Evolutionary conservation across 2,797 vertebrate genomes (phyloP).

Genomic region (Sebastes ruberrimus): DNA sequence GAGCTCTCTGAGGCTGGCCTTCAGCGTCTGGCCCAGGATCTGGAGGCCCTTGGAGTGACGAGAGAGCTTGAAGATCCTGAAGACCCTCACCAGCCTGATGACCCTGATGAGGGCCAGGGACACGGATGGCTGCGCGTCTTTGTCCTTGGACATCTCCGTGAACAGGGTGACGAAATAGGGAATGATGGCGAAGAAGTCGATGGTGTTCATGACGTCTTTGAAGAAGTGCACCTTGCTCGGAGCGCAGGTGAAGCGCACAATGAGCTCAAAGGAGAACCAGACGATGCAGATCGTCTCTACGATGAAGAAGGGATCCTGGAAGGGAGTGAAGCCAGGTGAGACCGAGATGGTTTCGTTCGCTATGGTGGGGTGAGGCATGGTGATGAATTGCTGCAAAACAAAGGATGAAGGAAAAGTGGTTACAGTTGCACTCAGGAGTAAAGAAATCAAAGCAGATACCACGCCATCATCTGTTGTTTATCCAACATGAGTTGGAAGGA

Average conservation of each 20-base stretch:
- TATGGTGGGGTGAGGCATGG: conserved; percentile 54
- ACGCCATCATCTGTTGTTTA: not conserved
- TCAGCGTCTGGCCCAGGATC: conserved; percentile 92
- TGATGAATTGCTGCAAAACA: conserved; percentile 56
- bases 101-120: conserved; percentile 91
- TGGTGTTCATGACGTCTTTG: conserved; percentile 96
- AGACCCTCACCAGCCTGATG: conserved; percentile 92
- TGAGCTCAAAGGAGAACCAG: conserved; percentile 93
- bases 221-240: conserved; percentile 91
- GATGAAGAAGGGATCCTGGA: conserved; percentile 92
- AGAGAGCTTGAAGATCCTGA: conserved; percentile 94
- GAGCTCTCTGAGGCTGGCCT: conserved; percentile 91
- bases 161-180: conserved; percentile 93
- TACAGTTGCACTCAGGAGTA: not conserved
- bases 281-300: conserved; percentile 93
- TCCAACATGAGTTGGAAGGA: not conserved
- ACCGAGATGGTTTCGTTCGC: conserved; percentile 57
- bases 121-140: conserved; percentile 85
- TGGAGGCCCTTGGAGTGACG: conserved; percentile 94
- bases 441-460: not conserved
- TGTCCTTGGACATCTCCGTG: conserved; percentile 89
- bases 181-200: conserved; percentile 94
- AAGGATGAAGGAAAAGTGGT: conserved; percentile 10
- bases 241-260: conserved; percentile 84
- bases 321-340: conserved; percentile 69